These are phyloP conservation scores for Augochlorella aurata DNA, from an alignment of 2,888 invertebrate genomes.

Conservation along the genomic window DNA sequence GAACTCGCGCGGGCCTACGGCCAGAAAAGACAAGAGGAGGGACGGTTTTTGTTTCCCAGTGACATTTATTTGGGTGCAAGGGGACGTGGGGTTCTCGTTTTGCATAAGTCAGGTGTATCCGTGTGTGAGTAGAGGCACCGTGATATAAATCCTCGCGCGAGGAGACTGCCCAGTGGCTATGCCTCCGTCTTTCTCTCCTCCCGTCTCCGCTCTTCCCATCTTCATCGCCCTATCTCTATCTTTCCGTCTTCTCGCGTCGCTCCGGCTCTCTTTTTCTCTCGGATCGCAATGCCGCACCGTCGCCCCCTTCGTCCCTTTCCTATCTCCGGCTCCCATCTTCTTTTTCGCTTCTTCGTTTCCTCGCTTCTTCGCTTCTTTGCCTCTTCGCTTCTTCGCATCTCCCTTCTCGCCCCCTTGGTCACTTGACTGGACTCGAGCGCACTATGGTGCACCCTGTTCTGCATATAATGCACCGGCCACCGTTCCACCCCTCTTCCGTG, in stretches of 20 bases:
- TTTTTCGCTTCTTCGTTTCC: slow-evolving; percentile 39
- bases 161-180: slow-evolving; percentile 77
- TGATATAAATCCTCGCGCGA: slow-evolving; percentile 78
- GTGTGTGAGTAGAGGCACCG: slow-evolving; percentile 75
- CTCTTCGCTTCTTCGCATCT: slow-evolving; percentile 55
- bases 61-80: slow-evolving; percentile 79
- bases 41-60: slow-evolving; percentile 78
- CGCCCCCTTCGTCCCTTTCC: slow-evolving; percentile 40
- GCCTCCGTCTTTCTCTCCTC: slow-evolving; percentile 53
- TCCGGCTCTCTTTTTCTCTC: slow-evolving; percentile 47
- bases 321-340: slow-evolving; percentile 52
- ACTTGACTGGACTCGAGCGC: slow-evolving; percentile 66
- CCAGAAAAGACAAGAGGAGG: slow-evolving; percentile 59
- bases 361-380: slow-evolving; percentile 42
- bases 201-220: slow-evolving; percentile 43
- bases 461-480: slow-evolving; percentile 78
- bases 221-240: slow-evolving; percentile 51
- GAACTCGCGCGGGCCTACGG: slow-evolving; percentile 58
- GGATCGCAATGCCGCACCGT: slow-evolving; percentile 45
- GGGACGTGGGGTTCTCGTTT: slow-evolving; percentile 75
- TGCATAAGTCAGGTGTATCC: slow-evolving; percentile 80
- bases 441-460: slow-evolving; percentile 79
- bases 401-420: slow-evolving; percentile 53
- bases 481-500: slow-evolving; percentile 52
- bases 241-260: slow-evolving; percentile 34